Conservation (phyloP, 2,797 vertebrate species). For the Ctenochaetus hawaiiensis region DNA sequence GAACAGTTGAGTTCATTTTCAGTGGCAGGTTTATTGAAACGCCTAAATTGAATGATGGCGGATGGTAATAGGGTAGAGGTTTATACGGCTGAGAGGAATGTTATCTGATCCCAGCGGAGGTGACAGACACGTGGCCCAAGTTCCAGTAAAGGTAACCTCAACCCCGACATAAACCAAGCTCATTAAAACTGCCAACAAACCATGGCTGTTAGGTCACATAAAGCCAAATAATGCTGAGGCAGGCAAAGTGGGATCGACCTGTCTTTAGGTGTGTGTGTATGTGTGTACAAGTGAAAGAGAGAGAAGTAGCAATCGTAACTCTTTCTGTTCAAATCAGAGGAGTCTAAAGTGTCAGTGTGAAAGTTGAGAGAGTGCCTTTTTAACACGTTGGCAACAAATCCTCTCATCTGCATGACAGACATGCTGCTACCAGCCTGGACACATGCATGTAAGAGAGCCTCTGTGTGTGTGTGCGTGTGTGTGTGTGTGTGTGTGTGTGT, state of each 20-base stretch:
- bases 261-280: conserved; percentile 1
- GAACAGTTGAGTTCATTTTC: conserved; percentile 42
- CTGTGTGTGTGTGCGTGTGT: neutral
- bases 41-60: conserved; percentile 32
- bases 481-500: neutral
- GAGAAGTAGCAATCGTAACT: conserved; percentile 51
- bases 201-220: conserved; percentile 79
- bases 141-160: conserved; percentile 75
- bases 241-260: conserved; percentile 54
- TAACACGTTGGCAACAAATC: conserved; percentile 71
- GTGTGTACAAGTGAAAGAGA: conserved; percentile 25
- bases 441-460: conserved; percentile 32
- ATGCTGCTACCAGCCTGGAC: conserved; percentile 41
- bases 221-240: conserved; percentile 77
- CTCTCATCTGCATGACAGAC: conserved; percentile 73
- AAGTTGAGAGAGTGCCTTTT: conserved; percentile 77
- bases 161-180: conserved; percentile 73
- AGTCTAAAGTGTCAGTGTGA: conserved; percentile 65
- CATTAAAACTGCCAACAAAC: conserved; percentile 87
- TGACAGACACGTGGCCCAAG: conserved; percentile 72
- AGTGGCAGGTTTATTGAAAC: conserved; percentile 23
- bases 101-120: conserved; percentile 72
- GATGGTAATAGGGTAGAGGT: conserved; percentile 9
- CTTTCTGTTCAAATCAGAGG: conserved; percentile 58
- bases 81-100: conserved; percentile 43